Evolutionary conservation across 53 echinoderm and acorn worm genomes (phyloP).

Genomic region (Holothuria scabra): DNA sequence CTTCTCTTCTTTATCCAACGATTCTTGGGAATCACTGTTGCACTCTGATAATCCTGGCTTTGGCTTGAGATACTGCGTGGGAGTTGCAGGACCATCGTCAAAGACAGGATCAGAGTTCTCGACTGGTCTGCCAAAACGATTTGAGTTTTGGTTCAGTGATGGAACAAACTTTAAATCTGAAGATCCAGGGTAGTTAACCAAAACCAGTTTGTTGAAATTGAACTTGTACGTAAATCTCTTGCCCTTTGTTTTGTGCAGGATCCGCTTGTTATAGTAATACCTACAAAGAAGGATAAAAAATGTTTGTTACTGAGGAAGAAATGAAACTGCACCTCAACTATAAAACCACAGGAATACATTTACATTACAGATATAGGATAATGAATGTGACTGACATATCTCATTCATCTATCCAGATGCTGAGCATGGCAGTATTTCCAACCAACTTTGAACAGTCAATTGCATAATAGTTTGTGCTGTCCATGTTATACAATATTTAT

Average conservation of each 20-base stretch:
- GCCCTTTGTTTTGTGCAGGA: conserved; percentile 96
- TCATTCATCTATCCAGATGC: no score
- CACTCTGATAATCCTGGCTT: conserved; percentile 73
- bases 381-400: no score
- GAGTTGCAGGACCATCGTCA: conserved; percentile 67
- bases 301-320: no score
- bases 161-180: conserved; percentile 93
- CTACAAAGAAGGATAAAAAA: conserved; percentile 40
- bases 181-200: conserved; percentile 94
- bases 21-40: conserved; percentile 87
- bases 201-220: conserved; percentile 95
- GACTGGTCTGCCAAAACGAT: conserved; percentile 62
- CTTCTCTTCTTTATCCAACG: conserved; percentile 79
- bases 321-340: no score
- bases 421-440: no score
- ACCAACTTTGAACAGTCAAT: no score
- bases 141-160: conserved; percentile 60
- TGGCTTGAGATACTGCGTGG: conserved; percentile 58
- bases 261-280: conserved; percentile 99
- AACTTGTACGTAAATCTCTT: conserved; percentile 99
- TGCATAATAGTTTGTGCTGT: no score
- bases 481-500: no score
- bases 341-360: no score
- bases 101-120: conserved; percentile 58
- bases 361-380: no score